phyloP scores from a whole-genome alignment of 2,113 vertebrate genomes.

The Lophius piscatorius region DNA sequence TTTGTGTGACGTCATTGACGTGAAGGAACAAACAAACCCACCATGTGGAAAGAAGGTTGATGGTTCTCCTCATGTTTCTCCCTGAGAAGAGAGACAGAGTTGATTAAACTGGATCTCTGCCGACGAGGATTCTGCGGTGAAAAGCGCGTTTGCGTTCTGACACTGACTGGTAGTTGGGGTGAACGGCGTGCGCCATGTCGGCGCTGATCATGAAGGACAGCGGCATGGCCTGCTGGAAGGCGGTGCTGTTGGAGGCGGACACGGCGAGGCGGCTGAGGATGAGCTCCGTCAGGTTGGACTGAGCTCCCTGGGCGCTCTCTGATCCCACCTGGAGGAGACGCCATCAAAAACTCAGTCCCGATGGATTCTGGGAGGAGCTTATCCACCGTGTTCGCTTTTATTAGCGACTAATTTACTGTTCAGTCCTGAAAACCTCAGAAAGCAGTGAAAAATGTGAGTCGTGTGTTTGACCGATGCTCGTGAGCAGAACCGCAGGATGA shows the following conservation, averaged over 20 bases:
- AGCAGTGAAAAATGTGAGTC: too few relatives aligned
- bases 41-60: constrained; percentile 94
- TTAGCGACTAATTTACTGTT: too few relatives aligned
- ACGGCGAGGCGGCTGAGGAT: constrained; percentile 89
- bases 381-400: too few relatives aligned
- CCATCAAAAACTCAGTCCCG: too few relatives aligned
- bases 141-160: too few relatives aligned
- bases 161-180: constrained; percentile 96
- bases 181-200: constrained; percentile 95
- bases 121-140: too few relatives aligned
- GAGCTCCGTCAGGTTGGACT: constrained; percentile 93
- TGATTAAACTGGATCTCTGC: too few relatives aligned
- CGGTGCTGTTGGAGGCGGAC: constrained; percentile 82
- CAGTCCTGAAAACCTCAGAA: too few relatives aligned
- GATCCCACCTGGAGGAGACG: constrained; percentile 88
- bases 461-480: too few relatives aligned
- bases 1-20: too few relatives aligned
- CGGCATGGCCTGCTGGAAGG: constrained; percentile 92
- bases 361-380: too few relatives aligned
- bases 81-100: constrained; percentile 66
- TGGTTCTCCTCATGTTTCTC: constrained; percentile 99
- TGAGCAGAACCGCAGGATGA: too few relatives aligned
- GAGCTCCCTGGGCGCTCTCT: constrained; percentile 91
- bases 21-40: constrained; percentile 58
- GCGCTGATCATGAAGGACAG: constrained; percentile 97